These are phyloP conservation scores for Onchidella celtica DNA, from an alignment of 2,888 invertebrate species.

Conservation along the genomic window DNA sequence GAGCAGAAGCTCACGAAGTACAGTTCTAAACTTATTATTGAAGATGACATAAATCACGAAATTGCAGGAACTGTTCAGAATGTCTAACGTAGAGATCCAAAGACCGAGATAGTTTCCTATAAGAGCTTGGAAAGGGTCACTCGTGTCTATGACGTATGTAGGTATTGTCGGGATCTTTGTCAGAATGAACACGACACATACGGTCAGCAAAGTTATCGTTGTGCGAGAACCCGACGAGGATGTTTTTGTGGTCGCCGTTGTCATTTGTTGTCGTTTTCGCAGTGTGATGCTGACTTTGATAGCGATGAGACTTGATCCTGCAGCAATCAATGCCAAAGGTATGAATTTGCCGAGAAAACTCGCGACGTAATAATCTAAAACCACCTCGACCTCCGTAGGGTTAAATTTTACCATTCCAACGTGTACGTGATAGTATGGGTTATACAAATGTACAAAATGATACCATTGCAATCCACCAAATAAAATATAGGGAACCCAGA, in stretches of 20 bases:
- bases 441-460: background rate
- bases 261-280: background rate
- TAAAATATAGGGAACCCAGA: constrained; percentile 28
- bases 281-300: background rate
- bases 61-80: constrained; percentile 15
- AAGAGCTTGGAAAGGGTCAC: background rate
- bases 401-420: background rate
- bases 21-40: background rate
- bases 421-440: rapidly evolving
- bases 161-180: background rate
- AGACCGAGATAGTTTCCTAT: background rate
- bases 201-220: background rate
- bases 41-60: constrained; percentile 17
- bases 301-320: constrained; percentile 1
- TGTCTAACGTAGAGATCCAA: background rate
- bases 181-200: background rate
- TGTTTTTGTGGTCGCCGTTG: background rate
- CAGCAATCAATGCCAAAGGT: background rate
- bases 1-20: constrained; percentile 3
- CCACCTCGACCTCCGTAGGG: background rate
- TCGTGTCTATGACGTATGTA: background rate
- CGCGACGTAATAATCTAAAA: background rate
- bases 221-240: constrained; percentile 5
- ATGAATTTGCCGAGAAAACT: constrained; percentile 13
- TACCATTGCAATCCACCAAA: background rate